Base-by-base conservation (phyloP, 2,113 vertebrate species). In the Lamprologus tigripictilis region DNA sequence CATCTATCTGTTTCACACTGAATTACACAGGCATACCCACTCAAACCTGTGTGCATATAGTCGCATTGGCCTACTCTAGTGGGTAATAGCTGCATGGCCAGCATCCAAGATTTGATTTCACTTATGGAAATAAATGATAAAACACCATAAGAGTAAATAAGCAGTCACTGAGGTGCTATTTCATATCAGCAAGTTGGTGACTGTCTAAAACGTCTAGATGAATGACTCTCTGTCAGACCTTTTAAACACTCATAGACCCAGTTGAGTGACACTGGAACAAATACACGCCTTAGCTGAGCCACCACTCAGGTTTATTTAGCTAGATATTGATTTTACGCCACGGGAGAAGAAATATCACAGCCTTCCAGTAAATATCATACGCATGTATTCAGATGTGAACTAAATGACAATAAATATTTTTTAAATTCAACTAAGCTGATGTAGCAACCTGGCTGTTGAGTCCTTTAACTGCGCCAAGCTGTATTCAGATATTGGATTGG, bases 271-370 rank as follows among this genome's bases (percentile, higher is more conserved):
- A 28, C 47, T 9, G 89, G 88, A 86, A 94, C 90, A 93, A 94
- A 95, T 47, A 45, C 58, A 61, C 45, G 71, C 82, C 83, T 21
- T 42, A 66, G 87, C 90, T 47, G 51, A 88, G 92, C 89, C 85
- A 85, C 93, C 93, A 95, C 94, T 95, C 92, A 93, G 91, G 91
- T 94, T 96, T 93, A 95, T 96, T 95, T 92, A 90, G 86, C 19
- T 95, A 91, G 85, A 66, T 88, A 95, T 96, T 80, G 95, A 96
- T 95, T 96, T 95, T 91, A 84, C 8, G 91, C 79, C 95, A 86
- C 61, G 0, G 28, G 66, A 9, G 82, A 78, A 93, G 88, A 96
- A 95, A 95, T 94, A 96, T 92, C 81, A 68, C 90, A 88, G 86
- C 78, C 85, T 90, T 86, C 84, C 89, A 86, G 92, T 93, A 89